Evolutionary conservation across 2,113 vertebrate species (phyloP).

Genomic region (Tachycineta bicolor): DNA sequence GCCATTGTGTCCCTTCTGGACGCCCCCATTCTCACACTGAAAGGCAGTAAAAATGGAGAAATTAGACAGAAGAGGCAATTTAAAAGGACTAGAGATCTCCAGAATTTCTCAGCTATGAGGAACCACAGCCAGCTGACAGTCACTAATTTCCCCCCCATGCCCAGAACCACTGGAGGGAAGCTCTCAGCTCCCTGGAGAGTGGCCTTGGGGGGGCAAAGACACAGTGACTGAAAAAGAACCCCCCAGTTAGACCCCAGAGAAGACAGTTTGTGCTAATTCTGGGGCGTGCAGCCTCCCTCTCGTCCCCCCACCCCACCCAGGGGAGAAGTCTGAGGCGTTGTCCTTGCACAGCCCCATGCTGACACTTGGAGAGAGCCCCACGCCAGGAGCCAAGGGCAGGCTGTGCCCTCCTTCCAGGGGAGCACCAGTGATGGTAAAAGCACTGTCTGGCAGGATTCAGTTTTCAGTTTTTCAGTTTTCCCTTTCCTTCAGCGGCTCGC

Average conservation of each 20-base stretch:
- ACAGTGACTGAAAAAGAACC: not conserved
- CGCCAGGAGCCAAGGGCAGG: not conserved
- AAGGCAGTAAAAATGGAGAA: not conserved
- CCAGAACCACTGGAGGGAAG: not conserved
- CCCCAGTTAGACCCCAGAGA: not conserved
- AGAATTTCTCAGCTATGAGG: not conserved
- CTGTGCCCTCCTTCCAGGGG: not conserved
- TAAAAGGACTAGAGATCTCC: not conserved
- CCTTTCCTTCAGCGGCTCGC: not conserved
- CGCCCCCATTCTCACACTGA: not conserved
- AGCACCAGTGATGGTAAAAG: not conserved
- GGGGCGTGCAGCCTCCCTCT: not conserved
- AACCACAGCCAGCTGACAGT: not conserved
- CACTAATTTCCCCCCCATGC: not conserved
- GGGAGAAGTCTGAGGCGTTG: conserved; percentile 8
- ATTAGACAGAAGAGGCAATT: not conserved
- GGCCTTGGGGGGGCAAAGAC: not conserved
- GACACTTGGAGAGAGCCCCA: not conserved
- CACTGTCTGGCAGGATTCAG: not conserved
- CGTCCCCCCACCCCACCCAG: not conserved
- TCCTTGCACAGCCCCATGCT: not conserved
- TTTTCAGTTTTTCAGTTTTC: not conserved
- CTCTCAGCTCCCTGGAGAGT: not conserved
- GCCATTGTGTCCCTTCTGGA: not conserved
- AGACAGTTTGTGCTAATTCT: not conserved